Evolutionary conservation across 2,888 invertebrate genomes (phyloP).

Genomic region (Artemia sinica): DNA sequence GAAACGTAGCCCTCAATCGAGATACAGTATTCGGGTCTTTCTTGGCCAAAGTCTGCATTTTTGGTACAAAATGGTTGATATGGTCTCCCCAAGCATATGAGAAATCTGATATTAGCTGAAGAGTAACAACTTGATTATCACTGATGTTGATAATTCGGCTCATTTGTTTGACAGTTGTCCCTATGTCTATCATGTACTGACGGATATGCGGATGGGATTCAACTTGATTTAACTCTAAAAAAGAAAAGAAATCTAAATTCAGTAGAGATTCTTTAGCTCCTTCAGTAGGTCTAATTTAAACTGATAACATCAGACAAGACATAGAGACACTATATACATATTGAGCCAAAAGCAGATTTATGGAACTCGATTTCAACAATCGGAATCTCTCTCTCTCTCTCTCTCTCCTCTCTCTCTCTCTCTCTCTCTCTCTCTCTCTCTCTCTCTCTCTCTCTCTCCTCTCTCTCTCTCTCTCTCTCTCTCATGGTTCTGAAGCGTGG

Average conservation of each 20-base stretch:
- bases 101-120: constrained; percentile 83
- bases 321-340: too few species aligned
- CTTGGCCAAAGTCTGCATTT: constrained; percentile 73
- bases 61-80: constrained; percentile 55
- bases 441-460: too few species aligned
- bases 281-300: too few species aligned
- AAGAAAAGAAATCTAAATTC: constrained; percentile 12
- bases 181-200: constrained; percentile 70
- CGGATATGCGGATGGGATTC: constrained; percentile 75
- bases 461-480: too few species aligned
- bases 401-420: too few species aligned
- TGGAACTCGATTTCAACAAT: too few species aligned
- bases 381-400: too few species aligned
- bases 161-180: constrained; percentile 66
- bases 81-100: constrained; percentile 90
- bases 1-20: constrained; percentile 71
- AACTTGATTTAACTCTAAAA: constrained; percentile 73
- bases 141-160: constrained; percentile 70
- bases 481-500: too few species aligned
- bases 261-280: too few species aligned
- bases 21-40: constrained; percentile 69
- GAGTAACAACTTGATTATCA: constrained; percentile 72
- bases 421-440: too few species aligned
- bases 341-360: too few species aligned
- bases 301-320: too few species aligned